phyloP scores from a whole-genome alignment of 2,113 vertebrate species.

The Crocuta crocuta region DNA sequence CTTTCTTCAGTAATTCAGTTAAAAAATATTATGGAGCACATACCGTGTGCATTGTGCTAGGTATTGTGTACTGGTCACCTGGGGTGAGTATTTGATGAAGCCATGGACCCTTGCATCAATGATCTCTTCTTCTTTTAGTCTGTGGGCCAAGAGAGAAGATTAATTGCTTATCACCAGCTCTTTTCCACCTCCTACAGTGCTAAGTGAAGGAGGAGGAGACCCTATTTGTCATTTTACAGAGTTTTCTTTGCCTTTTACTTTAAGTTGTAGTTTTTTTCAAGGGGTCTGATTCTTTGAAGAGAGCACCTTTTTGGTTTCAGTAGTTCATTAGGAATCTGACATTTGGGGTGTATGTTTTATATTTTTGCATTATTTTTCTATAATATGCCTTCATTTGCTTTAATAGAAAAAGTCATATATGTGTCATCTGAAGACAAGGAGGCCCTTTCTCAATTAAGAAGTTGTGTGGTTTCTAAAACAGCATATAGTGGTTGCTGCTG shows the following conservation, averaged over 20 bases:
- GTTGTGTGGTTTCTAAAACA: conserved; percentile 52
- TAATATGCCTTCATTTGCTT: not conserved
- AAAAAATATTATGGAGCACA: not conserved
- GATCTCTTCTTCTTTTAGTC: conserved; percentile 47
- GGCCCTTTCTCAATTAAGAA: conserved; percentile 18
- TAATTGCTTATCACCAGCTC: conserved; percentile 42
- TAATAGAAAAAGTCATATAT: not conserved
- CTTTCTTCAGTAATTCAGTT: conserved; percentile 25
- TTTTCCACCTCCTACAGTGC: conserved; percentile 4
- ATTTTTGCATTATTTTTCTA: not conserved
- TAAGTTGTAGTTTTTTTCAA: not conserved
- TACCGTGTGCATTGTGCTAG: not conserved
- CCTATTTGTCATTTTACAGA: not conserved
- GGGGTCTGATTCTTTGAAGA: not conserved
- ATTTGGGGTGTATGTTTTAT: not conserved
- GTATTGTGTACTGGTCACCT: not conserved
- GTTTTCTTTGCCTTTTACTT: conserved; percentile 1
- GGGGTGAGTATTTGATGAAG: conserved; percentile 36
- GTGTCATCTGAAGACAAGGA: conserved; percentile 21
- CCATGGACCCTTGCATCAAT: not conserved
- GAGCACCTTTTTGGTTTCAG: not conserved
- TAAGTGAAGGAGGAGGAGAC: not conserved
- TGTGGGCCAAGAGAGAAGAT: conserved; percentile 35
- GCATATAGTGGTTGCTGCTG: conserved; percentile 1
- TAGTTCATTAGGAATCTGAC: conserved; percentile 34